phyloP scores from a whole-genome alignment of 2,888 invertebrate genomes.

The Aleiodes alternator region DNA sequence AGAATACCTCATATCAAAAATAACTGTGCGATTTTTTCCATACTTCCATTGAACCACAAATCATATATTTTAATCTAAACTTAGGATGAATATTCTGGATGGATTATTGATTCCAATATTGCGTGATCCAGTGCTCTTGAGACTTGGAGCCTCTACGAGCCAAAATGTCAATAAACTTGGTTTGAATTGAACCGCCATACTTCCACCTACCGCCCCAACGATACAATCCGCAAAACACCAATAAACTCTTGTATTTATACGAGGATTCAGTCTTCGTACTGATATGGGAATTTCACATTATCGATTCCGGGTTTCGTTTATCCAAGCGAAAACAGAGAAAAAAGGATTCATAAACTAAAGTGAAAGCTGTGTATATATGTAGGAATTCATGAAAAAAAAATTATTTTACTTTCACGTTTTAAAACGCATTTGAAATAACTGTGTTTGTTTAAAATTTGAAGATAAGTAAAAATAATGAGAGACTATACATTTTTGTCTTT shows the following conservation, averaged over 20 bases:
- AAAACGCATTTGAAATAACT: slow-evolving; percentile 10
- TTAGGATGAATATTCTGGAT: slow-evolving; percentile 3
- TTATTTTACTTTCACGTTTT: slow-evolving; percentile 34
- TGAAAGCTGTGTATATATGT: slow-evolving; percentile 26
- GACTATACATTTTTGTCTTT: not conserved
- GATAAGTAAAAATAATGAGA: slow-evolving; percentile 50
- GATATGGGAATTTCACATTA: slow-evolving; percentile 24
- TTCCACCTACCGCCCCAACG: slow-evolving; percentile 32
- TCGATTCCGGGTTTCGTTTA: slow-evolving; percentile 29
- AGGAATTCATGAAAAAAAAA: not conserved
- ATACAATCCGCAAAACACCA: slow-evolving; percentile 44
- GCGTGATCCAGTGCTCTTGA: slow-evolving; percentile 58
- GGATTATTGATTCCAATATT: slow-evolving; percentile 66
- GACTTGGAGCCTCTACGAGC: slow-evolving; percentile 62
- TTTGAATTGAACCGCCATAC: slow-evolving; percentile 29
- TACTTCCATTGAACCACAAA: not conserved
- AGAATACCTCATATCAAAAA: not conserved
- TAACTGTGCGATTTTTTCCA: not conserved
- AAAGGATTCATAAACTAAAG: slow-evolving; percentile 29
- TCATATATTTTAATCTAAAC: not conserved
- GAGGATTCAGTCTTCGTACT: slow-evolving; percentile 18
- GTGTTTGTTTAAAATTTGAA: slow-evolving; percentile 37
- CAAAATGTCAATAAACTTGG: slow-evolving; percentile 65
- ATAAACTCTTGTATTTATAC: slow-evolving; percentile 35
- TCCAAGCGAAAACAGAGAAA: slow-evolving; percentile 18